Evolutionary conservation across 2,888 invertebrate species (phyloP), one percentile per base, ranked within the genome.

Genomic region (Orgyia antiqua): DNA sequence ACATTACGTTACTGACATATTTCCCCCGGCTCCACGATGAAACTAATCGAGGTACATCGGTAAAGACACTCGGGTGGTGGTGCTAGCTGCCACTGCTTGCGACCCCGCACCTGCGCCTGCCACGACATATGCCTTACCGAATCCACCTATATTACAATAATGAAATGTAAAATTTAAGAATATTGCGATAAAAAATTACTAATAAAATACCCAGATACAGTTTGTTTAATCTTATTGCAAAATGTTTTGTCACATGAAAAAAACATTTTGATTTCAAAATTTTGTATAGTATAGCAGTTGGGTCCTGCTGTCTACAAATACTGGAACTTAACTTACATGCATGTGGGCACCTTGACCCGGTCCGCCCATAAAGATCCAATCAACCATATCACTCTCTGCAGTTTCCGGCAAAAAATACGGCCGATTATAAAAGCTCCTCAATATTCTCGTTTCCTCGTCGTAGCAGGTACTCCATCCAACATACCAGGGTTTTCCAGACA

Each of bases 301-400:
- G n/a, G n/a, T n/a, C n/a, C n/a, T n/a, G n/a, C n/a, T n/a, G n/a
- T n/a, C n/a, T n/a, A n/a, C n/a, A n/a, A n/a, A n/a, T n/a, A n/a
- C n/a, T 10, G 10, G 3, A 21, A 12, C 5, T 3, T 18, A 27
- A 50, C 91, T 89, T 71, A 97, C 97, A 72, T 98, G 98, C 93
- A 98, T 93, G 56, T 97, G 95, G 0, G 98, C 98, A 0, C 98
- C 98, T 59, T 94, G 91, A 0, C 98, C 98, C 0, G 95, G 93
- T 15, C 94, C 96, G 1, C 98, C 98, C 93, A 98, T 98, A 69
- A 98, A 98, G 51, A 98, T 93, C 98, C 98, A 98, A 74, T 97
- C 97, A 0, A 95, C 91, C 40, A 93, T 94, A 58, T 95, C 94
- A 56, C 94, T 94, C 71, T 98, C 97, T 0, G 98, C 94, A 0